Conservation (phyloP, 2,113 vertebrate genomes). For the Chascanopsetta lugubris region DNA sequence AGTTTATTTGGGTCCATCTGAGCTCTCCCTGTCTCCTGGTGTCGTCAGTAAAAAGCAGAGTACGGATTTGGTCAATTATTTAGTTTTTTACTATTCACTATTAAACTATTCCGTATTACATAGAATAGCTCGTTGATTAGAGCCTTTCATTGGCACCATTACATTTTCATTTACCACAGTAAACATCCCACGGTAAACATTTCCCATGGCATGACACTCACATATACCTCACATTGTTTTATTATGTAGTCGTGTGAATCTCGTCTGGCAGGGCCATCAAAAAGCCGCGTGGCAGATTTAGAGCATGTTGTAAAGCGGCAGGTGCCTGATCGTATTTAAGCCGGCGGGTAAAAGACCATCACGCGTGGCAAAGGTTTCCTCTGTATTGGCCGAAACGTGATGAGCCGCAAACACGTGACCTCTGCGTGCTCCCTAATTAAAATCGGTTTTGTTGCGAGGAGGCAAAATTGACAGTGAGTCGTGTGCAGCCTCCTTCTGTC, state of each 20-base stretch:
- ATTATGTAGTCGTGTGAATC: constrained; percentile 38
- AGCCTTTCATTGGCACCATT: not conserved
- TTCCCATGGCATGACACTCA: not conserved
- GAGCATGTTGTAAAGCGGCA: constrained; percentile 43
- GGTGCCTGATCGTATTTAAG: constrained; percentile 58
- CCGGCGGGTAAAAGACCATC: constrained; percentile 43
- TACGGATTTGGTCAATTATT: no score
- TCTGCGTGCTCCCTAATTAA: constrained; percentile 25
- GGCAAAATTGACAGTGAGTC: constrained; percentile 5
- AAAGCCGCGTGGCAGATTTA: constrained; percentile 41
- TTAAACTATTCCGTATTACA: no score
- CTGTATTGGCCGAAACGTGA: constrained; percentile 5
- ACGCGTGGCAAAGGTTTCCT: constrained; percentile 20
- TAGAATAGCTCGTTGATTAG: no score
- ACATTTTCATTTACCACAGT: not conserved
- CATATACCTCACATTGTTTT: constrained; percentile 18
- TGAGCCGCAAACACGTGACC: constrained; percentile 23
- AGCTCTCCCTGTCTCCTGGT: constrained; percentile 7
- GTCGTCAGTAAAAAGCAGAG: constrained; percentile 3
- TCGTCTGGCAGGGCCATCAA: constrained; percentile 32
- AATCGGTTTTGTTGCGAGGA: constrained; percentile 18
- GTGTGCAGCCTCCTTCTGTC: constrained; percentile 9
- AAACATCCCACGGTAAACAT: not conserved
- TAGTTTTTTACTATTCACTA: no score
- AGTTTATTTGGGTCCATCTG: not conserved